Conservation (phyloP, 2,113 vertebrate species). For the Synodontis membranacea region DNA sequence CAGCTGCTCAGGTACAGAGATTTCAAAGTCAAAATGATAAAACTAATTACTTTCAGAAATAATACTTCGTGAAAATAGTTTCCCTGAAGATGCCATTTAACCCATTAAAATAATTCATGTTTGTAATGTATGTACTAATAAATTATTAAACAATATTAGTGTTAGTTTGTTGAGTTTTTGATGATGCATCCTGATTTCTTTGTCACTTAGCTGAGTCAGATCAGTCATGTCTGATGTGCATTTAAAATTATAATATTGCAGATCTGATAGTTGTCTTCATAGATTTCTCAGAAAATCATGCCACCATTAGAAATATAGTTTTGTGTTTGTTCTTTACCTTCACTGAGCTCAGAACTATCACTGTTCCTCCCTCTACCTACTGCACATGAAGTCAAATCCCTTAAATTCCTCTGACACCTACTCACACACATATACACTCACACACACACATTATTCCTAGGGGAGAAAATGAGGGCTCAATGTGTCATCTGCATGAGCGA, state of each 20-base stretch:
- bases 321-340: neutral
- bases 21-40: neutral
- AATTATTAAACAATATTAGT: neutral
- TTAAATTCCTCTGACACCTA: slow-evolving; percentile 56
- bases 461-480: slow-evolving; percentile 65
- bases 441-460: slow-evolving; percentile 56
- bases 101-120: neutral
- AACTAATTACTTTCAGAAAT: slow-evolving; percentile 1
- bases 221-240: neutral
- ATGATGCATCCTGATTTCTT: neutral
- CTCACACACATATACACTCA: neutral
- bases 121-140: no score
- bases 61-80: neutral
- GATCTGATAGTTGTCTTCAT: neutral
- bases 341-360: neutral
- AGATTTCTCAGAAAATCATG: neutral
- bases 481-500: slow-evolving; percentile 73
- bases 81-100: neutral
- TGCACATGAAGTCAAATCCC: slow-evolving; percentile 54
- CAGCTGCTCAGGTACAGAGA: neutral
- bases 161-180: neutral
- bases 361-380: slow-evolving; percentile 29
- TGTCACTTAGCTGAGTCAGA: neutral
- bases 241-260: neutral
- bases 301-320: neutral